Percentiles rank a stretch among this genome's conserved stretches.
Evolutionary conservation across 2,888 invertebrate genomes (phyloP).

Genomic region (Hermaeophaga mercurialis): DNA sequence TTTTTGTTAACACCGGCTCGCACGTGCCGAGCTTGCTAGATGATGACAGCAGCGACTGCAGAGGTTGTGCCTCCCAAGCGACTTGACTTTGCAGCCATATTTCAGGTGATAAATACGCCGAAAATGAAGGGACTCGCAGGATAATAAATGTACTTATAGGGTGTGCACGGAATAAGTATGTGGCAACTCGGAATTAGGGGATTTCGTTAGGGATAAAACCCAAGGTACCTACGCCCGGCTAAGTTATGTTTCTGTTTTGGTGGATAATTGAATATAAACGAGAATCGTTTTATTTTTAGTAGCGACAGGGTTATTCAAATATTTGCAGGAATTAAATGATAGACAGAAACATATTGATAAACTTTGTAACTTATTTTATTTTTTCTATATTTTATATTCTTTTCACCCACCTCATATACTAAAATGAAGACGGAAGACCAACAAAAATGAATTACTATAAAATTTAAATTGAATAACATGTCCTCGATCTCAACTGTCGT

Average conservation of each 20-base stretch:
- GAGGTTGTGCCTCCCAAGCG: slow-evolving; percentile 17
- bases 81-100: slow-evolving; percentile 20
- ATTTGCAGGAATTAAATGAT: too few species aligned
- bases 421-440: too few species aligned
- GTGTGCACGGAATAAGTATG: slow-evolving; percentile 6
- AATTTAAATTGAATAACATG: too few species aligned
- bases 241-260: slow-evolving; percentile 2
- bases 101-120: slow-evolving; percentile 25
- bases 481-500: too few species aligned
- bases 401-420: too few species aligned
- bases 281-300: neutral
- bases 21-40: slow-evolving; percentile 38
- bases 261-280: slow-evolving; percentile 6
- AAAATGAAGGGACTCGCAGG: slow-evolving; percentile 17
- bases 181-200: neutral
- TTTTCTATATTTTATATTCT: too few species aligned
- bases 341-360: too few species aligned
- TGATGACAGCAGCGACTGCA: slow-evolving; percentile 20
- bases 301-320: too few species aligned
- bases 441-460: too few species aligned
- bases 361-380: too few species aligned
- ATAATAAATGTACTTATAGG: slow-evolving; percentile 19
- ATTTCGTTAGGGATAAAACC: neutral
- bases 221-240: neutral
- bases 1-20: slow-evolving; percentile 43